A percentile compares a stretch with the other conserved stretches of the same genome.
phyloP scores from a whole-genome alignment of 1,140 invertebrate species.

The Tetramorium parvispinum region DNA sequence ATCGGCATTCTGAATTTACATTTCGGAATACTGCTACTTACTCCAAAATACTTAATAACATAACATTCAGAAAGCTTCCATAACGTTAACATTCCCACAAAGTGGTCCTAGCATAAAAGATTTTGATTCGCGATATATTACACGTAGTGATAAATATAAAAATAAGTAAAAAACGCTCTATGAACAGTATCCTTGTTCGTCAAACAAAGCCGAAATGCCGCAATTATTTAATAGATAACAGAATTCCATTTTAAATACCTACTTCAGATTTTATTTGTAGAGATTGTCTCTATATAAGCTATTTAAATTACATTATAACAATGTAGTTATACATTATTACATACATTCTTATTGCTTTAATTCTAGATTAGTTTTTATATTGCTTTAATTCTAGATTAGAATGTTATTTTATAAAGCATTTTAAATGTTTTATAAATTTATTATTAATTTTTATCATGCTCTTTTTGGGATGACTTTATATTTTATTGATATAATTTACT shows the following conservation, averaged over 20 bases:
- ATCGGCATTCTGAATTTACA: background rate
- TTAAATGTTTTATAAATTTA: slow-evolving; percentile 25
- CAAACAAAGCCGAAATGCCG: background rate
- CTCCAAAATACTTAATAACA: slow-evolving; percentile 29
- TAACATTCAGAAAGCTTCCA: slow-evolving; percentile 33
- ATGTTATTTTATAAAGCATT: slow-evolving; percentile 17
- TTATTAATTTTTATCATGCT: slow-evolving; percentile 2
- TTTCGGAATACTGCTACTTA: slow-evolving; percentile 27
- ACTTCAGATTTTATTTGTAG: slow-evolving; percentile 24
- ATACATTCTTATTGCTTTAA: slow-evolving; percentile 39
- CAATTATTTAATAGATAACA: background rate
- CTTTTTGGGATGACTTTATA: slow-evolving; percentile 18
- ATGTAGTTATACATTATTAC: background rate
- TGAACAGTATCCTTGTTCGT: background rate
- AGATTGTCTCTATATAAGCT: slow-evolving; percentile 5
- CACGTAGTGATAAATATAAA: background rate
- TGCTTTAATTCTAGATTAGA: slow-evolving; percentile 14
- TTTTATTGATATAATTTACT: slow-evolving; percentile 55
- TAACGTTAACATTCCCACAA: slow-evolving; percentile 49
- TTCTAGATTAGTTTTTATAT: background rate
- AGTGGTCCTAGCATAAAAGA: slow-evolving; percentile 26
- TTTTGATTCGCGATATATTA: slow-evolving; percentile 27
- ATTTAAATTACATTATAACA: background rate
- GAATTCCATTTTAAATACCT: slow-evolving; percentile 32
- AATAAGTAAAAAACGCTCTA: background rate